Conservation (phyloP, 2,797 vertebrate species). For the Ceryle rudis region DNA sequence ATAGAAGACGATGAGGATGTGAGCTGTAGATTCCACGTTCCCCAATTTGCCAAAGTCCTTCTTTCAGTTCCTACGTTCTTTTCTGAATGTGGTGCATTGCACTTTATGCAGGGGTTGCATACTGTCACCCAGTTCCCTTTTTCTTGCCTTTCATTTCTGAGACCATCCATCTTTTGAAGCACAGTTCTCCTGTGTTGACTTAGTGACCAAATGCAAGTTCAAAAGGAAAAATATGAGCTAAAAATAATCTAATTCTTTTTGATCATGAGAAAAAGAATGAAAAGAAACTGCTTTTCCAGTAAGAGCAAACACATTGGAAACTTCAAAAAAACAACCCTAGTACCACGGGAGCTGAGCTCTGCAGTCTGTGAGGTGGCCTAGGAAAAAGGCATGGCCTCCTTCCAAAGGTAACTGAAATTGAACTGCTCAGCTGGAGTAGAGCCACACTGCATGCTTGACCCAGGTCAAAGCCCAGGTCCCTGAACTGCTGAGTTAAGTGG, state of each 20-base stretch:
- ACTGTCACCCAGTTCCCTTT: not conserved
- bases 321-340: not conserved
- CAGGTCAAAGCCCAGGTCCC: slow-evolving; percentile 25
- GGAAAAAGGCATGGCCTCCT: not conserved
- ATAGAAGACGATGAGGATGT: not conserved
- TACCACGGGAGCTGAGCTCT: slow-evolving; percentile 59
- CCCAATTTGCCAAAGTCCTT: not conserved
- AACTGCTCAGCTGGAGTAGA: not conserved
- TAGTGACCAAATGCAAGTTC: not conserved
- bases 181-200: not conserved
- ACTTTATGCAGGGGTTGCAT: not conserved
- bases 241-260: slow-evolving; percentile 34
- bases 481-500: not conserved
- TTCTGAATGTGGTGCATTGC: not conserved
- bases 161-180: not conserved
- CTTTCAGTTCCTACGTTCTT: not conserved
- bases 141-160: not conserved
- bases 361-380: slow-evolving; percentile 7
- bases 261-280: slow-evolving; percentile 25
- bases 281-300: not conserved
- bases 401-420: slow-evolving; percentile 22
- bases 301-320: not conserved
- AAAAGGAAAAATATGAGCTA: slow-evolving; percentile 21
- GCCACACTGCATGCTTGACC: not conserved
- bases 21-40: not conserved